Evolutionary conservation across 2,797 vertebrate genomes (phyloP), one percentile per base, ranked within the genome.

Genomic region (Allobates femoralis): DNA sequence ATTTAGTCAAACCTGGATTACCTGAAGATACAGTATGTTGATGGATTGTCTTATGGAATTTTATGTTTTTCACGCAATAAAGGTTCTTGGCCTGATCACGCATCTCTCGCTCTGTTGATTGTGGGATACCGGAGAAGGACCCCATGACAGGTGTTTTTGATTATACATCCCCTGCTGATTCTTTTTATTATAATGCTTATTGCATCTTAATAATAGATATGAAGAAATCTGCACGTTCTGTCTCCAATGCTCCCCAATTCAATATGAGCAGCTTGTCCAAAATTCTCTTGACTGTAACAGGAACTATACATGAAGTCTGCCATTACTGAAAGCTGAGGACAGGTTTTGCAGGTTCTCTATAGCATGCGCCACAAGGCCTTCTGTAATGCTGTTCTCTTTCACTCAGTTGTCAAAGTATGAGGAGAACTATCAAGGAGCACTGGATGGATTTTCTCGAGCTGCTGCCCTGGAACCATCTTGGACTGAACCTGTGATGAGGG

Each of bases 391-490:
- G 3, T 55, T 75, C 1, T 84, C 23, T 74, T 69, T 53, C 67
- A 19, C 10, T 18, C 88, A 96, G 95, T 92, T 98, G 76, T 96
- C 96, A 91, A 96, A 98, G 90, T 97, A 97, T 0, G 97, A 97
- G 91, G 97, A 98, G 92, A 96, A 94, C 94, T 98, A 94, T 5
- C 92, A 93, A 11, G 96, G 95, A 1, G 97, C 97, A 30, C 92
- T 98, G 11, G 93, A 90, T 0, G 97, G 97, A 64, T 97, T 96
- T 90, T 95, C 94, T 64, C 94, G 91, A 32, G 97, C 97, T 0
- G 94, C 94, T 0, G 92, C 90, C 0, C 93, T 98, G 16, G 96
- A 98, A 85, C 97, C 96, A 0, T 91, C 92, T 53, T 97, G 96
- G 96, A 90, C 90, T 0, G 96, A 96, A 51, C 94, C 97, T 51